Base-by-base conservation (phyloP, 2,797 vertebrate genomes). In the Chloroceryle amazona region DNA sequence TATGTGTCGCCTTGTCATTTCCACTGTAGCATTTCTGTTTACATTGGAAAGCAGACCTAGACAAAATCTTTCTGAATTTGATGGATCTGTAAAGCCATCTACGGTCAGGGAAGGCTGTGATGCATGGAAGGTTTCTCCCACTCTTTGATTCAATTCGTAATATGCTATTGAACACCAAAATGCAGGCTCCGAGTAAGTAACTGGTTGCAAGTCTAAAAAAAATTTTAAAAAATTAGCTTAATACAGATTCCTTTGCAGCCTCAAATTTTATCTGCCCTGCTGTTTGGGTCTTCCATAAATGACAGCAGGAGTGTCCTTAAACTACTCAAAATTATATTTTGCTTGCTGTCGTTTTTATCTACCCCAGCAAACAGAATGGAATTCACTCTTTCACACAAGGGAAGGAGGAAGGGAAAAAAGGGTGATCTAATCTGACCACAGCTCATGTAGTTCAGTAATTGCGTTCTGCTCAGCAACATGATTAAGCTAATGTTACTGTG, bases 141-240 rank as follows among this genome's bases (percentile, higher is more conserved):
- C 99, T 89, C 99, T 98, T 97, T 99, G 99, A 98, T 99, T 99
- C 70, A 99, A 97, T 97, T 99, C 99, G 19, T 99, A 99, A 98
- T 99, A 99, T 9, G 99, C 99, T 99, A 99, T 99, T n/a, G 99
- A 99, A 98, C 99, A 99, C 99, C 99, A 99, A 98, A 99, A 99
- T 0, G 99, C 99, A 67, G 99, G 99, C 95, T 99, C 99, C 5
- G 99, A 99, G 96, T 99, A 99, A 93, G 99, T 99, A 82, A 68
- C 66, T 33, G 66, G 66, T 95, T 99, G 99, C 81, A 99, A 98
- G 96, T 99, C 99, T 99, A 29, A 52, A 52, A 52, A 52, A 39
- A 39, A 39, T 39, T 39, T 39, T 39, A 63, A 81, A 55, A 80
- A 72, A 57, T 21, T 85, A 94, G 73, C 72, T 92, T 76, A 73